Evolutionary conservation across 2,888 invertebrate species (phyloP), one percentile per base, ranked within the genome.

Genomic region (Dynastes hyllus): DNA sequence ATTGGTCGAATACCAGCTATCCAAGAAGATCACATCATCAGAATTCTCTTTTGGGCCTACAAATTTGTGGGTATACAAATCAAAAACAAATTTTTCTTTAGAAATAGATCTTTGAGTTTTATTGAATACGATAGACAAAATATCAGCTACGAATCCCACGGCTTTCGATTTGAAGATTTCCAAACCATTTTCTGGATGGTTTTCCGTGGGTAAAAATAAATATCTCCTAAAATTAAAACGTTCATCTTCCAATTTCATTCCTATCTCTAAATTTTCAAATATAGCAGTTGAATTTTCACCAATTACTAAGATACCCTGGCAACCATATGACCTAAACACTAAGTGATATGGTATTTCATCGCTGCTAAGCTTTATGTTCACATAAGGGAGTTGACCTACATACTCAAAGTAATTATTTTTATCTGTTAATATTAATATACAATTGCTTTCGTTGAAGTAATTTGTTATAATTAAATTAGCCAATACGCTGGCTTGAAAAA

Each of bases 1-100:
- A 77, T 85, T 85, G 32, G 29, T 66, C 1, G 84, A 80, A 81
- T 83, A 80, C 85, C 85, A 86, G 45, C 77, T 80, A 80, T 86
- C 85, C 13, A 86, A 63, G 50, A 45, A 45, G 13, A 78, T 45
- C n/a, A 76, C 29, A 9, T 75, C 73, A 16, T 75, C 16, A 1
- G 5, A 13, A 6, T 40, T 65, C 6, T 58, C 40, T 11, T 61
- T n/a, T 13, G 29, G 29, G 0, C 80, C 80, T 9, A 76, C 66
- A 58, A 78, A 80, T 66, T 70, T 78, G 45, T 80, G 80, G 2
- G 80, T 80, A 27, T 76, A 78, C 27, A 80, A 55, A 65, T 78
- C 70, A 70, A 78, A 63, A 29, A 11, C 13, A 55, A 13, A 55
- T 2, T 1, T 22, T 22, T 76, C 45, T 32, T 45, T 51, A 3